Evolutionary conservation across 2,888 invertebrate genomes (phyloP).

Genomic region (Anaspis maculata): DNA sequence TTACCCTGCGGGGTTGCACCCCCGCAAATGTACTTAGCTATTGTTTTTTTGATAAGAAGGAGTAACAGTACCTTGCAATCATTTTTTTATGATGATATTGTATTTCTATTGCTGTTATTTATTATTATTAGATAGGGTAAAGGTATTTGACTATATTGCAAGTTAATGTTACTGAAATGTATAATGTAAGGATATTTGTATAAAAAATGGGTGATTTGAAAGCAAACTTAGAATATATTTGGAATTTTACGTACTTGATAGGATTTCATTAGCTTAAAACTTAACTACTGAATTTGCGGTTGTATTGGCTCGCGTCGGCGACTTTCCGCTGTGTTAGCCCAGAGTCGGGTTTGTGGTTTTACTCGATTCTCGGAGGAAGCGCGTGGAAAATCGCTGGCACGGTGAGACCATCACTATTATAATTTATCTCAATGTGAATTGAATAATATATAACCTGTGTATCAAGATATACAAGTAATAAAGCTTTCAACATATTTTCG

Average conservation of each 20-base stretch:
- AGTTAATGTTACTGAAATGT: conserved; percentile 30
- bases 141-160: conserved; percentile 6
- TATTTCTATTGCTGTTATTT: conserved; percentile 23
- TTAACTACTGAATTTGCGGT: conserved; percentile 9
- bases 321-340: conserved; percentile 12
- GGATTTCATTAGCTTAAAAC: conserved; percentile 13
- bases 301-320: conserved; percentile 8
- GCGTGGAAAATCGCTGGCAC: conserved; percentile 12
- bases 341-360: conserved; percentile 31
- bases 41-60: conserved; percentile 2
- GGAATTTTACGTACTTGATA: conserved; percentile 11
- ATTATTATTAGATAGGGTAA: conserved; percentile 19
- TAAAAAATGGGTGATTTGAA: conserved; percentile 26
- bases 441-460: conserved; percentile 37
- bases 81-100: conserved; percentile 9
- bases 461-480: conserved; percentile 35
- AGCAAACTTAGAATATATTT: conserved; percentile 19
- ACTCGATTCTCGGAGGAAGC: conserved; percentile 10
- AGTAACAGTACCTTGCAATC: conserved; percentile 25
- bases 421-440: conserved; percentile 39
- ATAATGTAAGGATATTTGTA: conserved; percentile 28
- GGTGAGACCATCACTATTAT: conserved; percentile 22
- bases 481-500: conserved; percentile 35
- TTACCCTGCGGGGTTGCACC: too few relatives aligned
- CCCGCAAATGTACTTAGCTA: conserved; percentile 10